Evolutionary conservation across 1,140 invertebrate genomes (phyloP).

Genomic region (Drosophila navojoa): DNA sequence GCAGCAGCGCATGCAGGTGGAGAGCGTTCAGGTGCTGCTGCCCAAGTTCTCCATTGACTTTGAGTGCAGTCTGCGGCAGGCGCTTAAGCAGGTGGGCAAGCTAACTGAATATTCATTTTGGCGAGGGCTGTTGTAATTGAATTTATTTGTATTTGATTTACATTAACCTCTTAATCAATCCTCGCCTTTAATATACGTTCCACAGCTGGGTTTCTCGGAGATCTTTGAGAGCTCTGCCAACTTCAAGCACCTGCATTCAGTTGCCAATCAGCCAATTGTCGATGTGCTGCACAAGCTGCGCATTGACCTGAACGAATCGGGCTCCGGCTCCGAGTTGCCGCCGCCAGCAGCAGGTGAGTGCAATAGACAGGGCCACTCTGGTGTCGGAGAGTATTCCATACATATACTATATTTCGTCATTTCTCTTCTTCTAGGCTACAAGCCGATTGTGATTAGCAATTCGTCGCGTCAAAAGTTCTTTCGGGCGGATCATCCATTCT

Average conservation of each 20-base stretch:
- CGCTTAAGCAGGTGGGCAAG: conserved; percentile 62
- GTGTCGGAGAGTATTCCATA: not conserved
- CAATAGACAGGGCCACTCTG: not conserved
- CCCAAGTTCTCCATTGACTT: conserved; percentile 90
- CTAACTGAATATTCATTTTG: not conserved
- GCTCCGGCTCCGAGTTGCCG: conserved; percentile 55
- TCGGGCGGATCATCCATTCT: conserved; percentile 80
- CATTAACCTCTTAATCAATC: not conserved
- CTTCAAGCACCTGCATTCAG: conserved; percentile 69
- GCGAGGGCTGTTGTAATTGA: not conserved
- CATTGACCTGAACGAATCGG: conserved; percentile 71
- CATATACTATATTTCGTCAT: too few relatives aligned
- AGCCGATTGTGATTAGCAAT: conserved; percentile 81
- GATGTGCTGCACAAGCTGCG: conserved; percentile 74
- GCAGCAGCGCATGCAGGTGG: conserved; percentile 62
- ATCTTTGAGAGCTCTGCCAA: conserved; percentile 67
- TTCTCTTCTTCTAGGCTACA: conserved; percentile 50
- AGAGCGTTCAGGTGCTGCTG: conserved; percentile 85
- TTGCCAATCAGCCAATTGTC: conserved; percentile 48
- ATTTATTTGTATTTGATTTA: not conserved
- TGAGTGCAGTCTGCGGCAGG: conserved; percentile 68
- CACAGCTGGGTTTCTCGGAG: conserved; percentile 61
- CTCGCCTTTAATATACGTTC: conserved; percentile 8
- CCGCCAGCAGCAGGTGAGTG: conserved; percentile 49
- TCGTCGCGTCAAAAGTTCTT: conserved; percentile 80